Base-by-base conservation (phyloP, 2,888 invertebrate genomes). In the Chirona hameri region DNA sequence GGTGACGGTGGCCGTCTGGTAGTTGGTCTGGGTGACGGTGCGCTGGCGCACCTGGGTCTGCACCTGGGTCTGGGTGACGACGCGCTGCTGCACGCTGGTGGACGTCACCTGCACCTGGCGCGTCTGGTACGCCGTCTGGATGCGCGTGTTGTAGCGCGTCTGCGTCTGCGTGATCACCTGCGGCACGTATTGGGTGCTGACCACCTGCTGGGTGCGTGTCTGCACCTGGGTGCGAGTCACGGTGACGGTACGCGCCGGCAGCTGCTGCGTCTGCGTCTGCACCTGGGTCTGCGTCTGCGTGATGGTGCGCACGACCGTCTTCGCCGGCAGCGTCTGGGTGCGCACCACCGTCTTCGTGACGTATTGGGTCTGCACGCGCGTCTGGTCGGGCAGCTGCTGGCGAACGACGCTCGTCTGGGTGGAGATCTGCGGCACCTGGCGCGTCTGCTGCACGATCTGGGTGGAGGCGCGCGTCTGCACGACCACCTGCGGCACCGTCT, bases 361-460 rank as follows among this genome's bases (percentile, higher is more conserved):
- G 24, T 83, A 79, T 9, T 79, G 76, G 21, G 84, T 84, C 57
- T 81, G 79, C 55, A 80, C 82, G 18, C 81, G 76, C 12, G 82
- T 82, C 21, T 83, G 83, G 55, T 82, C 84, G 79, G 84, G 82
- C 79, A 81, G 82, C 80, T 82, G 83, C 15, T 83, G 83, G 52
- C 79, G 82, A 81, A 82, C 83, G 79, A 84, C 82, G 27, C 82
- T 81, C 5, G 55, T 82, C 21, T 82, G 83, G 29, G 82, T 48
- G 80, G 81, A 84, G 65, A 81, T 46, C 24, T 84, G 84, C 55
- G 82, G 81, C 31, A 84, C 83, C n/a, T 82, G 76, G 46, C 83
- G 83, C 18, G 83, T 83, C 31, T 82, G 81, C 31, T 83, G 60
- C 46, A 82, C 65, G 24, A 80, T 80, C 31, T 84, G 84, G 72